Percentiles rank a stretch among this genome's conserved stretches.
Evolutionary conservation across 2,113 vertebrate species (phyloP).

Genomic region (Alaudala cheleensis): DNA sequence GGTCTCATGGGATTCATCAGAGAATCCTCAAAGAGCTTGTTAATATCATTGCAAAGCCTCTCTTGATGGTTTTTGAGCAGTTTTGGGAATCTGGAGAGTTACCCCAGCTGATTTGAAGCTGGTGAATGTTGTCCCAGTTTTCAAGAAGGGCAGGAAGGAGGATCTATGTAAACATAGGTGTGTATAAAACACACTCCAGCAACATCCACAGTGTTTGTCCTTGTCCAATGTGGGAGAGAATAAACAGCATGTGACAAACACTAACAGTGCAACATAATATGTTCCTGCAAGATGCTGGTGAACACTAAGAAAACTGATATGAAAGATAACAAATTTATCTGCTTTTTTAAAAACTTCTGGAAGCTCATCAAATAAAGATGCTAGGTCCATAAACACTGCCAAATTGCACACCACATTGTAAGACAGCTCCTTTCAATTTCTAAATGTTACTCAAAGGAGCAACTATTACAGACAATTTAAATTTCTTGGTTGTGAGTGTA

Average conservation of each 20-base stretch:
- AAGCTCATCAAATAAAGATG: neutral
- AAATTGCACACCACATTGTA: neutral
- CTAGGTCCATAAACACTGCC: neutral
- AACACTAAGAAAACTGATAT: neutral
- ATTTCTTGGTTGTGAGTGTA: neutral
- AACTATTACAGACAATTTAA: neutral
- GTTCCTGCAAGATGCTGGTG: neutral
- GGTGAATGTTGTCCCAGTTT: neutral
- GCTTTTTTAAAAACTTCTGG: neutral
- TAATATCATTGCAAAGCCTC: neutral
- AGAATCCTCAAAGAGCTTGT: neutral
- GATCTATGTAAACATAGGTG: neutral
- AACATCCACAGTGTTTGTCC: fast-evolving
- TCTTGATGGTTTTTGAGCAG: neutral
- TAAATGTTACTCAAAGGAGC: neutral
- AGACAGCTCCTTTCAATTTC: neutral
- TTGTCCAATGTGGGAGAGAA: neutral
- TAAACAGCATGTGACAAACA: neutral
- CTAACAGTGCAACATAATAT: neutral
- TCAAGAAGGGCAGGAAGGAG: neutral
- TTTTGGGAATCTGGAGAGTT: neutral
- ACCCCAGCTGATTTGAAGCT: neutral
- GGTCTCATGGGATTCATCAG: neutral
- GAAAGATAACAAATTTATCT: neutral
- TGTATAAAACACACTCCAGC: neutral